Percentiles rank a stretch among this genome's conserved stretches.
These are phyloP conservation scores for Montipora capricornis DNA, from an alignment of 64 coral and sea anemone genomes.

Conservation along the genomic window DNA sequence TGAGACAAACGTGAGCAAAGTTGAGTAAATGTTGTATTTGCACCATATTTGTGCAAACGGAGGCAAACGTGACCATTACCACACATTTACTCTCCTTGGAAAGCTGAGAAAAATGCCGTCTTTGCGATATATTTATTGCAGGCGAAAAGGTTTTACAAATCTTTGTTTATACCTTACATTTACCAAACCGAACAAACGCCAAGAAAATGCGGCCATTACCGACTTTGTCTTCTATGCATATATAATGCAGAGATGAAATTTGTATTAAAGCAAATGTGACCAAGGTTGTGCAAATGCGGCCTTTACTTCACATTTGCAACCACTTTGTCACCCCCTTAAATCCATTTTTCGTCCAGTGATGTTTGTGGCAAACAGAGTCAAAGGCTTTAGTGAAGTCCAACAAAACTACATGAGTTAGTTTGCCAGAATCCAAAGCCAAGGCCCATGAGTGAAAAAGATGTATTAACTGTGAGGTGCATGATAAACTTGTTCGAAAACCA, in stretches of 20 bases:
- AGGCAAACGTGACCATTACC: not conserved
- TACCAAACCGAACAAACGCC: not conserved
- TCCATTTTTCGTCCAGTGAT: not conserved
- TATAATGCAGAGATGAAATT: not conserved
- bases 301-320: not conserved
- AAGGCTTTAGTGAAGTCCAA: too few species aligned
- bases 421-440: conserved; percentile 18
- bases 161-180: not conserved
- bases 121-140: not conserved
- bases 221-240: not conserved
- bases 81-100: not conserved
- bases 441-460: conserved; percentile 20
- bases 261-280: not conserved
- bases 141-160: not conserved
- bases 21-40: not conserved
- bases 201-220: not conserved
- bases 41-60: not conserved
- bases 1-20: not conserved
- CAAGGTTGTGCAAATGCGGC: not conserved
- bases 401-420: not conserved
- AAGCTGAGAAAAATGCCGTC: not conserved
- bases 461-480: conserved; percentile 1
- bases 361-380: not conserved
- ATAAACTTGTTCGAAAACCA: not conserved
- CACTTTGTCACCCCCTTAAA: not conserved